A percentile compares a stretch with the other conserved stretches of the same genome.
phyloP scores from a whole-genome alignment of 2,888 invertebrate genomes.

The Rhabditoides inermis region DNA sequence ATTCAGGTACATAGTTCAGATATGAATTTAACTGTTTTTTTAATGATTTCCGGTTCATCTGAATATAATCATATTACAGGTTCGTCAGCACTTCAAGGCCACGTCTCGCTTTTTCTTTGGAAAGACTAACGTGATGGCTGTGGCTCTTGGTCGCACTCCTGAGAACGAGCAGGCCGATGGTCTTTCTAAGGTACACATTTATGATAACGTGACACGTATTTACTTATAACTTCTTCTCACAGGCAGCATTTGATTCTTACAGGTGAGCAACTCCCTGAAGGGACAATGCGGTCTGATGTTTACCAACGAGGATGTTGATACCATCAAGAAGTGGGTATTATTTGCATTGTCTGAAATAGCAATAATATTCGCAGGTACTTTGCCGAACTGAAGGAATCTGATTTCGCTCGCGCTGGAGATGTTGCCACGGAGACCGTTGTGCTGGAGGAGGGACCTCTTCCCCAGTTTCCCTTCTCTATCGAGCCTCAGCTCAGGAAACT shows the following conservation, averaged over 20 bases:
- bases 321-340: not conserved
- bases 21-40: no score
- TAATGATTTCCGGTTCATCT: conserved; percentile 1
- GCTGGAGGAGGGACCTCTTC: conserved; percentile 74
- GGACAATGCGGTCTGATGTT: conserved; percentile 86
- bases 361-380: conserved; percentile 65
- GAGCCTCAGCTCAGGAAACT: conserved; percentile 86
- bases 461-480: conserved; percentile 81
- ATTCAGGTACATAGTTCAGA: conserved; percentile 71
- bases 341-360: not conserved
- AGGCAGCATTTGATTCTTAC: not conserved
- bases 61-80: conserved; percentile 15
- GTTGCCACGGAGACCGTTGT: conserved; percentile 63
- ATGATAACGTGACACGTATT: conserved; percentile 9
- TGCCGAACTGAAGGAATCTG: conserved; percentile 67
- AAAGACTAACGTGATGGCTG: conserved; percentile 87
- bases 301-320: conserved; percentile 64
- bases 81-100: conserved; percentile 47
- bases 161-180: conserved; percentile 76
- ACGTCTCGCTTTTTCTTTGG: conserved; percentile 78
- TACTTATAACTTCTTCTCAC: no score
- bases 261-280: conserved; percentile 63
- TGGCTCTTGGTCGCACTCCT: conserved; percentile 75
- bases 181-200: conserved; percentile 62
- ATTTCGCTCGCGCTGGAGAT: conserved; percentile 67